These are phyloP conservation scores for Characodon lateralis DNA, from an alignment of 2,797 vertebrate species.

Conservation along the genomic window DNA sequence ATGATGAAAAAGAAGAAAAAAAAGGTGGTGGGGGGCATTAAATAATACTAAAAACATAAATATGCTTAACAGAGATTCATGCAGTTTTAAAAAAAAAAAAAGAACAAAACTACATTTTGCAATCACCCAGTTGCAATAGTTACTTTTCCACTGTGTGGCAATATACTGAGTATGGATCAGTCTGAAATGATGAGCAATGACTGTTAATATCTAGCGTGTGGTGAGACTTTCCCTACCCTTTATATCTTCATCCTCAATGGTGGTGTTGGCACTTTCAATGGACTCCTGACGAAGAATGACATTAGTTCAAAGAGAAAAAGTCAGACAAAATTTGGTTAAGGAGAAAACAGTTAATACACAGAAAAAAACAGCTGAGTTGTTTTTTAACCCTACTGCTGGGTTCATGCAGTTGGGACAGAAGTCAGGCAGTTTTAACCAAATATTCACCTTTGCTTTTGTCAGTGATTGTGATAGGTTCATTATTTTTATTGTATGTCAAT, in stretches of 20 bases:
- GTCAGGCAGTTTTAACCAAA: not conserved
- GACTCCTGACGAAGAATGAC: constrained; percentile 84
- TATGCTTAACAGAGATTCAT: constrained; percentile 14
- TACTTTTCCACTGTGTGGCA: constrained; percentile 3
- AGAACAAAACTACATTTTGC: constrained; percentile 24
- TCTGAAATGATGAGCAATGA: not conserved
- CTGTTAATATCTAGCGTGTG: not conserved
- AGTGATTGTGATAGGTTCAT: not conserved
- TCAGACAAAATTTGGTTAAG: not conserved
- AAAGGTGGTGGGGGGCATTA: constrained; percentile 27
- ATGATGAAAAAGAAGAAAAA: constrained; percentile 24
- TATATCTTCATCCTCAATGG: constrained; percentile 95
- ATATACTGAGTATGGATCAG: constrained; percentile 14
- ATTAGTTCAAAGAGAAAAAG: not conserved
- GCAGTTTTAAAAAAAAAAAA: not conserved
- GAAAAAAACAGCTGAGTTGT: not conserved
- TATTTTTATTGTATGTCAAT: not conserved
- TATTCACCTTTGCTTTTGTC: not conserved
- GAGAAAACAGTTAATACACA: not conserved
- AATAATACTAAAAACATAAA: constrained; percentile 32
- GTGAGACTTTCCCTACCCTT: constrained; percentile 84
- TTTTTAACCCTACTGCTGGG: not conserved
- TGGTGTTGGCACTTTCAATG: constrained; percentile 94
- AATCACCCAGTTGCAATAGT: constrained; percentile 9
- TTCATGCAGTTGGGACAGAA: not conserved